Percentiles rank a stretch among this genome's conserved stretches.
phyloP scores from a whole-genome alignment of 1,140 invertebrate species.

The Zaprionus inermis region DNA sequence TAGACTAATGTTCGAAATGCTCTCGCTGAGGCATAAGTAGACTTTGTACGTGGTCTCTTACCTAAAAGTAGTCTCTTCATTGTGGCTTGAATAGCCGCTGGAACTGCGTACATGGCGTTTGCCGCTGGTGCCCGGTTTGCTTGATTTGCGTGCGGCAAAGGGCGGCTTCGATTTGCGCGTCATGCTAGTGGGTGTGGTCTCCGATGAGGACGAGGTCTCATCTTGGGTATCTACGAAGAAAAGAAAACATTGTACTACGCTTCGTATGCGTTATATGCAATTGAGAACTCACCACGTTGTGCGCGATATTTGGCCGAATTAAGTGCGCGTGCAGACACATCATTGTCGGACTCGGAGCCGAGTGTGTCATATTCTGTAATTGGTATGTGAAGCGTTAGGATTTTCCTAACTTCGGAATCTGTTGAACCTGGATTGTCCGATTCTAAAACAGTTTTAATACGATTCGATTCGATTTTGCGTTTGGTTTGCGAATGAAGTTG shows the following conservation, averaged over 20 bases:
- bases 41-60: conserved; percentile 70
- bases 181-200: conserved; percentile 88
- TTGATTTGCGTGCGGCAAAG: conserved; percentile 87
- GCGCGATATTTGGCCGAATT: conserved; percentile 87
- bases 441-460: conserved; percentile 88
- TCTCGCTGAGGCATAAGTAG: background rate
- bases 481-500: conserved; percentile 54
- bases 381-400: conserved; percentile 93
- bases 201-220: conserved; percentile 89
- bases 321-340: conserved; percentile 86
- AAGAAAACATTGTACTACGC: background rate
- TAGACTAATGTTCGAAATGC: background rate
- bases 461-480: conserved; percentile 78
- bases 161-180: conserved; percentile 88
- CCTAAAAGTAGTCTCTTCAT: conserved; percentile 93
- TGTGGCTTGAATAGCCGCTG: conserved; percentile 91
- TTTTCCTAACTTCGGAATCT: conserved; percentile 94
- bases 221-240: conserved; percentile 86
- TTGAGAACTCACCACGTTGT: conserved; percentile 84
- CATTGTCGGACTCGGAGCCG: conserved; percentile 90
- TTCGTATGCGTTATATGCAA: background rate
- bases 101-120: conserved; percentile 89
- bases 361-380: conserved; percentile 94
- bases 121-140: conserved; percentile 85
- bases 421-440: conserved; percentile 94